Evolutionary conservation across 1,140 invertebrate genomes (phyloP), one percentile per base, ranked within the genome.

Genomic region (Chrysoperla carnea): DNA sequence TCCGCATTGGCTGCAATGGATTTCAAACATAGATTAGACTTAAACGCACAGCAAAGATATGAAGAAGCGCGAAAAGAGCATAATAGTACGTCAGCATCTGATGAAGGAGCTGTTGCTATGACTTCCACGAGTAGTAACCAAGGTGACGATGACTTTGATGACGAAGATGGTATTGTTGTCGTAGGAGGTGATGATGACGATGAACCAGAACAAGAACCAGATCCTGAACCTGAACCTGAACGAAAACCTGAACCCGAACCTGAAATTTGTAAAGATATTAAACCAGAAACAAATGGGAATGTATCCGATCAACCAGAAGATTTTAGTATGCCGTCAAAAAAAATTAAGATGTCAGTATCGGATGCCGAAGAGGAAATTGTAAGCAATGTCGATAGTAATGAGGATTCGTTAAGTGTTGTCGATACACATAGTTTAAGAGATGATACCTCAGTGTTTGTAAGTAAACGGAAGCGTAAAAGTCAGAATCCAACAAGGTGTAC

Each of bases 401-500:
- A 83, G 47, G 79, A 86, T 55, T 76, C 73, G n/a, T 61, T 69
- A 50, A 69, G 68, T 54, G 58, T 68, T 9, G 62, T 67, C 2
- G 69, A 73, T 54, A 64, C 62, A 43, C 63, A 66, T 31, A 67
- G 58, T 50, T 52, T 60, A 37, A 72, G 70, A 55, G 69, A 66
- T 57, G 66, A 68, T 47, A 51, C 56, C 27, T 54, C 57, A 46
- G 39, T 48, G 49, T 50, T 62, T 60, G 58, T 56, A 50, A 73
- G 64, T 55, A 78, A 78, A 41, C 64, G 89, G 38, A 91, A 94
- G 63, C 67, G 91, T 39, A 96, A 95, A 63, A 91, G 81, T 52
- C 80, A 88, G 51, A 91, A 93, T 59, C 91, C 90, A 0, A 90
- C 84, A 1, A 71, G 87, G 43, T 86, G 81, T 56, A 76, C 84